A percentile compares a stretch with the other conserved stretches of the same genome.
Conservation (phyloP, 30 jellyfish, hydroid and myxozoan genomes). For the Hydractinia symbiolongicarpus region DNA sequence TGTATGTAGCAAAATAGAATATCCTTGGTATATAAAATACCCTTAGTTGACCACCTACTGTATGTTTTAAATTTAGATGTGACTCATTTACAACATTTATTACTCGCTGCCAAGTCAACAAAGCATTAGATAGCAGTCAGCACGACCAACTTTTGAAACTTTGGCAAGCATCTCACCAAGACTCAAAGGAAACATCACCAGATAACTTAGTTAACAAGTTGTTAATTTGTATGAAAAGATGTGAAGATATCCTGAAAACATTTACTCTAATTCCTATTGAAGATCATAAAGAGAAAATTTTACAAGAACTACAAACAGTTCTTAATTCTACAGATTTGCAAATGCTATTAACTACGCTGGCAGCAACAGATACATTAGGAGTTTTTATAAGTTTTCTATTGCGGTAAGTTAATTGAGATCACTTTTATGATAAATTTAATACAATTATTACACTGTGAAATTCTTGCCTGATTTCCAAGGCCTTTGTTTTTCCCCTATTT, state of each 20-base stretch:
- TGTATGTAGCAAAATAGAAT: no score
- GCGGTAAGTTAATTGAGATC: slow-evolving; percentile 23
- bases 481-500: no score
- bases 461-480: no score
- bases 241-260: slow-evolving; percentile 12
- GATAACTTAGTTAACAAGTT: slow-evolving; percentile 16
- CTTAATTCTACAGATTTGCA: slow-evolving; percentile 51
- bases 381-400: slow-evolving; percentile 34
- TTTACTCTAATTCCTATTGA: slow-evolving; percentile 43
- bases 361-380: slow-evolving; percentile 55
- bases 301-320: slow-evolving; percentile 54
- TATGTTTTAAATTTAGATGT: slow-evolving; percentile 4
- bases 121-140: slow-evolving; percentile 19
- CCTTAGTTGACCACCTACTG: no score
- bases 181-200: neutral
- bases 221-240: neutral
- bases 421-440: neutral
- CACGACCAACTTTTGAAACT: slow-evolving; percentile 4
- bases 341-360: slow-evolving; percentile 44
- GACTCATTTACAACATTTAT: slow-evolving; percentile 20
- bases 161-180: neutral
- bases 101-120: slow-evolving; percentile 10
- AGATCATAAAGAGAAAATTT: slow-evolving; percentile 53
- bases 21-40: no score
- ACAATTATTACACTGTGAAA: neutral